Evolutionary conservation across 1,140 invertebrate species (phyloP), one percentile per base, ranked within the genome.

Genomic region (Drosophila cardini): DNA sequence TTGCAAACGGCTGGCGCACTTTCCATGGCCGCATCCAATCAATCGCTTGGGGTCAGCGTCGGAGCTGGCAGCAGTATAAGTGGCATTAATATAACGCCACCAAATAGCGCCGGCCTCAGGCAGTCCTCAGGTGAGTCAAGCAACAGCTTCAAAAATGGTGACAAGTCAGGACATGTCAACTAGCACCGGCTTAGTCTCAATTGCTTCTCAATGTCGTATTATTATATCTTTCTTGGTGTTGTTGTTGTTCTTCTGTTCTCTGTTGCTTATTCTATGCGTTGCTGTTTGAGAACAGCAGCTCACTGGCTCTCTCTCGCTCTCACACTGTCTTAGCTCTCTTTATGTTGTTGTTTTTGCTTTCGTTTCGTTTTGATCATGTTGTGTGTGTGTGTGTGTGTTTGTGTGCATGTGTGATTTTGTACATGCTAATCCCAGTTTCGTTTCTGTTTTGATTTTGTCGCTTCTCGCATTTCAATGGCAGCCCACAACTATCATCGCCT

Each of bases 51-150:
- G 30, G 65, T 85, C 43, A 69, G 83, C 53, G 68, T 76, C 16
- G 85, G 78, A 34, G 81, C 65, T 13, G 74, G 71, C 63, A 87
- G 82, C 77, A 86, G 72, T 65, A 74, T 89, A 26, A 72, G 80
- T 18, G 85, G 76, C 34, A 77, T 90, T 34, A 91, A 83, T 57
- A 91, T 91, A 50, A 91, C 90, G 67, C 90, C 90, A 50, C 90
- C 90, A 2, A 91, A 91, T 34, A 91, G 90, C 45, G 90, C 90
- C 57, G 90, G 90, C 30, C 72, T 91, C 34, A 73, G 90, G 15
- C 90, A 91, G 76, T 68, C 90, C 38, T 80, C 90, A 77, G 90
- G 90, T 91, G 86, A 91, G 87, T 85, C 4, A 26, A 16, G n/a
- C n/a, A 16, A 4, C 48, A 34, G 26, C 38, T 8, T 50, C 42